Evolutionary conservation across 2,888 invertebrate genomes (phyloP), one percentile per base, ranked within the genome.

Genomic region (Xylota segnis): DNA sequence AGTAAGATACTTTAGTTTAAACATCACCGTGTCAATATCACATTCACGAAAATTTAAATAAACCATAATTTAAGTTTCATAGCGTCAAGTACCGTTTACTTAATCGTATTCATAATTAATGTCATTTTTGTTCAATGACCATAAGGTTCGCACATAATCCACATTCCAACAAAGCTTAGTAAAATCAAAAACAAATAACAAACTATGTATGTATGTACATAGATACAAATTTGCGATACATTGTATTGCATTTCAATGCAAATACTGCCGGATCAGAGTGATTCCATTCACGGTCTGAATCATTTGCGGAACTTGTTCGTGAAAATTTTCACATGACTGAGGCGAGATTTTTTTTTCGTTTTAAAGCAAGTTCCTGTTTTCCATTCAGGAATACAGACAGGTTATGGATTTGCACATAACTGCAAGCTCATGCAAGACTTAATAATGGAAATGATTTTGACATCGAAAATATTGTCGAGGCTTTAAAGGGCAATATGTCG

Each of bases 231-330:
- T 45, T 7, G 9, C 45, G 45, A 14, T 45, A 45, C 16, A 45
- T 47, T 47, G 12, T 50, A 27, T 50, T 50, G 27, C 27, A 50
- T 27, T 50, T 47, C 18, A 23, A 27, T 23, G 5, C 47, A 47
- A 23, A 9, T 4, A 47, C 47, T 9, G 23, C 7, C 47, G 18
- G 23, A 23, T 23, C 47, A 5, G 27, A 50, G 27, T 27, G 27
- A 50, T 50, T 50, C 50, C 50, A 50, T 50, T 50, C 27, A 50
- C 50, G 50, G 27, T 50, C 27, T 50, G 50, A 50, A 50, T 50
- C 23, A 27, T 27, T 50, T 50, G 23, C 27, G 27, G 5, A 50
- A 27, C 27, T 4, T 9, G 18, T 18, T 50, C 23, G 12, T 12
- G n/a, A 23, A 50, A 1, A 50, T 50, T 50, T 50, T 18, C 50